Evolutionary conservation across 2,113 vertebrate species (phyloP).

Genomic region (Tonatia bakeri): DNA sequence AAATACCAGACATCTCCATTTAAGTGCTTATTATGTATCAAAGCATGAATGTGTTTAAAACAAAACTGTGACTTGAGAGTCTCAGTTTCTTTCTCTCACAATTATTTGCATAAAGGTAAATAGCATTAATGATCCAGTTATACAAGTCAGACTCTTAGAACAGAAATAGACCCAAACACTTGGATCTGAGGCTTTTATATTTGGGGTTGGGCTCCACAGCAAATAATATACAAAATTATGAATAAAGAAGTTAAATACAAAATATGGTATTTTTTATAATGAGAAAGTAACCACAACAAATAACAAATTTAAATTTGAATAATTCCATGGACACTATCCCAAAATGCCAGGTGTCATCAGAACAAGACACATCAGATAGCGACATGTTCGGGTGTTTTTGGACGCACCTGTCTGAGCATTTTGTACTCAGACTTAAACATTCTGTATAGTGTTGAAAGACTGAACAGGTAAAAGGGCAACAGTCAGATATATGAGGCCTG

Average conservation of each 20-base stretch:
- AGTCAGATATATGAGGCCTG: not conserved
- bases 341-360: not conserved
- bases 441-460: not conserved
- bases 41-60: not conserved
- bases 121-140: not conserved
- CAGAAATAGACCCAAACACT: not conserved
- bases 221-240: not conserved
- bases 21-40: not conserved
- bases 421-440: not conserved
- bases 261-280: not conserved
- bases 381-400: not conserved
- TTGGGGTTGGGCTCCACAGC: not conserved
- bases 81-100: not conserved
- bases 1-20: not conserved
- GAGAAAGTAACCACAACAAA: not conserved
- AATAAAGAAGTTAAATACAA: not conserved
- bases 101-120: not conserved
- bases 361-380: not conserved
- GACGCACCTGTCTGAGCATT: not conserved
- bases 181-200: not conserved
- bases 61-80: not conserved
- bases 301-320: not conserved
- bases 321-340: not conserved
- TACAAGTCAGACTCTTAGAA: not conserved
- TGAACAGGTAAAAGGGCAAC: not conserved